Evolutionary conservation across 2,113 vertebrate species (phyloP), one percentile per base, ranked within the genome.

Genomic region (Alosa alosa): DNA sequence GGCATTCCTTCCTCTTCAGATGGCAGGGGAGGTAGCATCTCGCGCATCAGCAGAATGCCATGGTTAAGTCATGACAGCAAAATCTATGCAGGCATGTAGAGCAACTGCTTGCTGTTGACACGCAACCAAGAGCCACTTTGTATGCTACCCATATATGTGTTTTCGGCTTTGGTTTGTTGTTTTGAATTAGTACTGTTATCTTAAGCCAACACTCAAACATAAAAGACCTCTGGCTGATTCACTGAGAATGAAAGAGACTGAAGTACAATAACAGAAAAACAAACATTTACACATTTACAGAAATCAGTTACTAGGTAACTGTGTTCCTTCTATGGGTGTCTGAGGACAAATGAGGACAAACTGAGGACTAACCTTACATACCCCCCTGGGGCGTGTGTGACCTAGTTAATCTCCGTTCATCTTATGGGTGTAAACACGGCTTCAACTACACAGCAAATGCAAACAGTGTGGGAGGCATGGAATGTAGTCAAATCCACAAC

Each of bases 1-100:
- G 86, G 89, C 72, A 50, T 87, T 90, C 88, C 88, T 93, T 89
- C 90, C 93, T 86, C 46, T 88, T 93, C 90, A 92, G 91, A 93
- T 91, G 91, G 90, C 89, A 83, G 83, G 82, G 84, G 91, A 90
- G 88, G 90, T 87, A 90, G 85, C 91, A 90, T 88, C 90, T 93
- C 89, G 83, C 89, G 91, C 83, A 22, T 88, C 86, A 86, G 87
- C 90, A 93, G 25, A 72, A 25, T 25, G 64, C 64, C 10, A 72
- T 72, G 64, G 64, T 31, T 36, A 72, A 72, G 55, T 55, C 52
- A 68, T 68, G 8, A 25, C 60, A 68, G 25, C 82, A 83, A 52
- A 17, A 17, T 36, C 10, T 68, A 25, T 64, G 39, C 22, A 64
- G 8, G 11, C 83, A 45, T 68, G 4, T n/a, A 60, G 5, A 60